Evolutionary conservation across 2,888 invertebrate species (phyloP), one percentile per base, ranked within the genome.

Genomic region (Catocala sponsa): DNA sequence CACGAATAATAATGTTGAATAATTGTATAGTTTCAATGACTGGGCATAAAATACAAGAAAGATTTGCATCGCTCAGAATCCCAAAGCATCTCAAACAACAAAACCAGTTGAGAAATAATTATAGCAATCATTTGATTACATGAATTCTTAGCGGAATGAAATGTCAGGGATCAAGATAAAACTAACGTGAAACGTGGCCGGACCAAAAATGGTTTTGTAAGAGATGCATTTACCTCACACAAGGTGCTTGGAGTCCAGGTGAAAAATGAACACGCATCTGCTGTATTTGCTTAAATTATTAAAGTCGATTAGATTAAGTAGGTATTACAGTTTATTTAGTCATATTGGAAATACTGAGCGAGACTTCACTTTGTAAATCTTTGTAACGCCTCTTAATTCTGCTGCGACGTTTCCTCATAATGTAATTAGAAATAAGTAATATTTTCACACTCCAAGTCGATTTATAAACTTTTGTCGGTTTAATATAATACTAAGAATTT

Each of bases 211-310:
- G 88, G 88, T 64, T 68, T 67, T 58, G 68, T 68, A 63, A 69
- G 69, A 72, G 68, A 77, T 76, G 65, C 74, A 76, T 73, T 79
- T 65, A 72, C 68, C 72, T 68, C 68, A 66, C 64, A 82, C 88
- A 89, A 90, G 87, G 87, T 90, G 87, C 72, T 84, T 78, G 68
- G 61, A 66, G 42, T 78, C 83, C 88, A 88, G 88, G 85, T 90
- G 89, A 74, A 79, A 77, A 78, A 68, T 61, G 65, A 66, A 61
- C 60, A 66, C 62, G 66, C 86, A 90, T 88, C 88, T 87, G 89
- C 83, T 69, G 61, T 65, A 70, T 78, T 75, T 70, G 57, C 59
- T 72, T 70, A 63, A 63, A 70, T 68, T 69, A 74, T 63, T 60
- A 57, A 15, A 59, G 35, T 52, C 33, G 25, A 63, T 63, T 57